Evolutionary conservation across 2,888 invertebrate species (phyloP).

Genomic region (Drosophila parthenogenetica): DNA sequence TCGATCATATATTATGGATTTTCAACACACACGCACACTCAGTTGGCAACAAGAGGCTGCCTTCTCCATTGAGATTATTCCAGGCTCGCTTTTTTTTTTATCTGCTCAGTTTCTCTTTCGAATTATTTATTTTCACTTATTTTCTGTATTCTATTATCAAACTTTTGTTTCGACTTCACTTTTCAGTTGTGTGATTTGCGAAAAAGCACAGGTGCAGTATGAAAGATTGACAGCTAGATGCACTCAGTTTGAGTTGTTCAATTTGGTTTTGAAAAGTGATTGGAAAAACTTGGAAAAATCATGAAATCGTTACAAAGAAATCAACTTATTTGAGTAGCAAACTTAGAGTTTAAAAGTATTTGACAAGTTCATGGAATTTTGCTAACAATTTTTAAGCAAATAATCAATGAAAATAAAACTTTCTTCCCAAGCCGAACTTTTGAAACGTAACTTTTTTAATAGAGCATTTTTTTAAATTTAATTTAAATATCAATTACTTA

Average conservation of each 20-base stretch:
- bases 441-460: too few relatives aligned
- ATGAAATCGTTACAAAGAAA: too few relatives aligned
- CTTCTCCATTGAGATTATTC: slow-evolving; percentile 6
- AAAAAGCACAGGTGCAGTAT: background rate
- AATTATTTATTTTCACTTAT: background rate
- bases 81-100: background rate
- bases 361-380: too few relatives aligned
- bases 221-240: background rate
- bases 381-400: too few relatives aligned
- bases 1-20: slow-evolving; percentile 37
- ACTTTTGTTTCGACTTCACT: background rate
- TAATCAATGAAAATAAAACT: too few relatives aligned
- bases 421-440: too few relatives aligned
- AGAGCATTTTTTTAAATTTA: too few relatives aligned
- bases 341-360: too few relatives aligned
- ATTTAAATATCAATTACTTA: too few relatives aligned
- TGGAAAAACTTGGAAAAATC: too few relatives aligned
- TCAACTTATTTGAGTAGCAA: too few relatives aligned
- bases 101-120: background rate
- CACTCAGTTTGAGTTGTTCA: background rate
- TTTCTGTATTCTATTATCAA: background rate
- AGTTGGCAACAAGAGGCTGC: slow-evolving; percentile 17
- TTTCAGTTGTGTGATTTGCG: background rate
- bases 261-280: background rate
- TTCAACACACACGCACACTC: slow-evolving; percentile 14